These are phyloP conservation scores for Drosophila kurseongensis DNA, from an alignment of 1,140 invertebrate genomes.

Conservation along the genomic window DNA sequence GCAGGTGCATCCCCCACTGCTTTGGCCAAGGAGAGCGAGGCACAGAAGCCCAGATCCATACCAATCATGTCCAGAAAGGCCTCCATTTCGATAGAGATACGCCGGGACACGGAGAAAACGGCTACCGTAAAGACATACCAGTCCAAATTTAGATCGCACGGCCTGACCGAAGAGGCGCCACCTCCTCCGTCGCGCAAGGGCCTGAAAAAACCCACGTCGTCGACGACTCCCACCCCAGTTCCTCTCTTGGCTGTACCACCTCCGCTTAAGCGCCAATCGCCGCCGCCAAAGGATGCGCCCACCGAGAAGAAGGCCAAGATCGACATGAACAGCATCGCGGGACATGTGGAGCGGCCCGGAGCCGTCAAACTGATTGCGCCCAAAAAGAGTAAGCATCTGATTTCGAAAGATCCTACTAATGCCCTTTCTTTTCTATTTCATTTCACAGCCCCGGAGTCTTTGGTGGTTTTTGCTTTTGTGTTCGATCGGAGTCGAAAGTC, in stretches of 20 bases:
- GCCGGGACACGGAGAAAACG: slow-evolving; percentile 89
- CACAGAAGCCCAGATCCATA: slow-evolving; percentile 65
- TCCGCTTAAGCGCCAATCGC: slow-evolving; percentile 87
- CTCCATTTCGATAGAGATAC: slow-evolving; percentile 91
- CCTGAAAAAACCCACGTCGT: slow-evolving; percentile 87
- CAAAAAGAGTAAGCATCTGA: slow-evolving; percentile 93
- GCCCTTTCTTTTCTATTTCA: slow-evolving; percentile 83
- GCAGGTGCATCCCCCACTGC: neutral
- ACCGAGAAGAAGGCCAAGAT: slow-evolving; percentile 92
- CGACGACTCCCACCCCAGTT: slow-evolving; percentile 58
- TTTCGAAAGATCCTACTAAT: slow-evolving; percentile 53
- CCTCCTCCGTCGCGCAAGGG: slow-evolving; percentile 89
- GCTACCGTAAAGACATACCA: slow-evolving; percentile 96
- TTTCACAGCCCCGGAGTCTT: slow-evolving; percentile 43
- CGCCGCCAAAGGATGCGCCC: slow-evolving; percentile 87
- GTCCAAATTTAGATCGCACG: slow-evolving; percentile 94
- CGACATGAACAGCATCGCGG: slow-evolving; percentile 83
- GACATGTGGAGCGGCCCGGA: slow-evolving; percentile 88
- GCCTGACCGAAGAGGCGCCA: slow-evolving; percentile 92
- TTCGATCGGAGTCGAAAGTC: slow-evolving; percentile 19
- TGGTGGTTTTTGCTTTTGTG: slow-evolving; percentile 75
- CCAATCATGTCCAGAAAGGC: slow-evolving; percentile 88
- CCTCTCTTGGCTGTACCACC: slow-evolving; percentile 12
- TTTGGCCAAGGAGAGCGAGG: slow-evolving; percentile 84
- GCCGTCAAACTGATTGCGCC: slow-evolving; percentile 93